phyloP scores from a whole-genome alignment of 2,113 vertebrate species.

The Rhadina sibilatrix region DNA sequence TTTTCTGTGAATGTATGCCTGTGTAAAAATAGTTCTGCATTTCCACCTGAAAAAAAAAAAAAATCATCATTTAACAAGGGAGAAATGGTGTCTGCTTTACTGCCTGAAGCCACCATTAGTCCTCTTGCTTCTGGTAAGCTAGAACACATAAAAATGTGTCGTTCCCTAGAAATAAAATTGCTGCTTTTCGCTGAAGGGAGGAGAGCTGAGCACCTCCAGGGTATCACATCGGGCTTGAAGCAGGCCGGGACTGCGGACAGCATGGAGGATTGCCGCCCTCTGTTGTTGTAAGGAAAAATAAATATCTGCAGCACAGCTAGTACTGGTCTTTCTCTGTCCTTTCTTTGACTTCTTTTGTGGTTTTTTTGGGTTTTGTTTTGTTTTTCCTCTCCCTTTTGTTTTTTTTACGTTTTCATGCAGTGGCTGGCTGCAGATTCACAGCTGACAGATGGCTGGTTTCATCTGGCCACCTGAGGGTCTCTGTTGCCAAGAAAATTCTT shows the following conservation, averaged over 20 bases:
- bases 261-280: slow-evolving; percentile 54
- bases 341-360: neutral
- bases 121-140: neutral
- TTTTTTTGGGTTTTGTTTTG: too few relatives aligned
- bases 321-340: neutral
- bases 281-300: slow-evolving; percentile 44
- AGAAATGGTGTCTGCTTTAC: neutral
- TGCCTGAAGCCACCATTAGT: neutral
- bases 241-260: neutral
- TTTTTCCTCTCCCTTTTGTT: neutral
- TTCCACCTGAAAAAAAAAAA: neutral
- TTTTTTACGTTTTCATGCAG: neutral
- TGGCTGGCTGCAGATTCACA: neutral
- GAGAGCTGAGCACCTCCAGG: neutral
- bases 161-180: neutral
- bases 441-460: slow-evolving; percentile 49
- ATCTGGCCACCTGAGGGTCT: neutral
- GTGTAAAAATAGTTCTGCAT: neutral
- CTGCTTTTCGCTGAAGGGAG: neutral
- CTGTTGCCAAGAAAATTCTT: neutral
- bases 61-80: neutral
- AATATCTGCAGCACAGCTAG: neutral
- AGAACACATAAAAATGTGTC: neutral
- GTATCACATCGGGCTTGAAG: neutral
- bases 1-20: neutral